Percentiles rank a stretch among this genome's conserved stretches.
These are phyloP conservation scores for Cydia pomonella DNA, from an alignment of 1,140 invertebrate species.

Conservation along the genomic window DNA sequence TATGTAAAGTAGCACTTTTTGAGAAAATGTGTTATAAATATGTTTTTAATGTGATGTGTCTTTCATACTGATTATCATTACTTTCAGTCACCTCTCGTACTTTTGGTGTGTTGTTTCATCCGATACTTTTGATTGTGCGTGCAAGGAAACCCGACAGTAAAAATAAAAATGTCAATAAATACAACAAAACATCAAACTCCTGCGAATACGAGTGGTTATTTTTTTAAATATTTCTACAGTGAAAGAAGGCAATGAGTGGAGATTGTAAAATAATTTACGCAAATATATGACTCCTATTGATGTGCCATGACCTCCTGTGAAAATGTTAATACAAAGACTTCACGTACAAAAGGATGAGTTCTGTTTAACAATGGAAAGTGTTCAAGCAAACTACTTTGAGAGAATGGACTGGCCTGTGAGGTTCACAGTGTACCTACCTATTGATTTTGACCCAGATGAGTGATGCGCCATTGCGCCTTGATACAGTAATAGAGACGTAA, in stretches of 20 bases:
- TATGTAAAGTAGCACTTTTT: no score
- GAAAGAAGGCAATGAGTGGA: not conserved
- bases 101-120: no score
- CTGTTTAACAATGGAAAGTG: not conserved
- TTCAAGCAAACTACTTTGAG: not conserved
- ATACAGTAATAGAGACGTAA: not conserved
- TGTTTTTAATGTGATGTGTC: no score
- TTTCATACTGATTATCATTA: no score
- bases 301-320: not conserved
- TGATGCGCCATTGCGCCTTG: constrained; percentile 6
- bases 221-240: not conserved
- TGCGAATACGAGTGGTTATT: not conserved
- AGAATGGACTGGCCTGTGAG: not conserved
- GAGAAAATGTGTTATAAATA: no score
- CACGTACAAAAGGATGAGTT: not conserved
- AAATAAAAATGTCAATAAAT: not conserved
- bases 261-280: not conserved
- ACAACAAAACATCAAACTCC: not conserved
- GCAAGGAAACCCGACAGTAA: not conserved
- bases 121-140: not conserved
- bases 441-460: constrained; percentile 2
- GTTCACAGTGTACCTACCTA: not conserved
- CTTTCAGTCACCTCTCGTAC: no score
- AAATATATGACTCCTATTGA: not conserved
- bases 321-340: not conserved